Evolutionary conservation across 2,113 vertebrate genomes (phyloP).

Genomic region (Chaetorhynchus papuensis): DNA sequence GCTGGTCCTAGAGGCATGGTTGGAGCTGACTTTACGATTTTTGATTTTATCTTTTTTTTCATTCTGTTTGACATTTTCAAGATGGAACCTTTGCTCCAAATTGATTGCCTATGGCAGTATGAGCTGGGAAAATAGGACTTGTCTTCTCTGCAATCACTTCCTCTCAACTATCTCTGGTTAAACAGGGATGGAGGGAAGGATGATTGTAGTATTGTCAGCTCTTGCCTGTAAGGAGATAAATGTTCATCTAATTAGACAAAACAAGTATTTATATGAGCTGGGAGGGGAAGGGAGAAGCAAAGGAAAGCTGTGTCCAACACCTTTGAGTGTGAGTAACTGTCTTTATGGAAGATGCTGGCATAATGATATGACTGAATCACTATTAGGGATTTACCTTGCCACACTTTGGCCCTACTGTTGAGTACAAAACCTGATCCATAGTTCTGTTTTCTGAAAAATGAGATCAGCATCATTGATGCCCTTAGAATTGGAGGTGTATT

Average conservation of each 20-base stretch:
- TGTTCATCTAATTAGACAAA: constrained; percentile 40
- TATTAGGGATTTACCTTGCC: background rate
- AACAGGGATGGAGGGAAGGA: background rate
- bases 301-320: background rate
- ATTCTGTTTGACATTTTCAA: constrained; percentile 7
- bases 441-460: background rate
- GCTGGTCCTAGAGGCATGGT: background rate
- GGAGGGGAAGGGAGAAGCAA: background rate
- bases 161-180: background rate
- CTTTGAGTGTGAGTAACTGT: background rate
- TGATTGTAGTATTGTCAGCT: background rate
- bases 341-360: background rate
- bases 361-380: background rate
- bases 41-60: background rate
- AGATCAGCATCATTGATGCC: background rate
- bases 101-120: background rate
- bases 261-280: background rate
- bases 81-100: constrained; percentile 22
- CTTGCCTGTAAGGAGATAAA: constrained; percentile 25
- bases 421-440: background rate
- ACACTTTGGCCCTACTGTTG: background rate
- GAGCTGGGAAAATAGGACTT: background rate
- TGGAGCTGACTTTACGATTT: background rate
- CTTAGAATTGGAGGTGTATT: background rate
- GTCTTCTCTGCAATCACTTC: background rate